Base-by-base conservation (phyloP, 2,888 invertebrate genomes). In the Perizoma affinitatum region DNA sequence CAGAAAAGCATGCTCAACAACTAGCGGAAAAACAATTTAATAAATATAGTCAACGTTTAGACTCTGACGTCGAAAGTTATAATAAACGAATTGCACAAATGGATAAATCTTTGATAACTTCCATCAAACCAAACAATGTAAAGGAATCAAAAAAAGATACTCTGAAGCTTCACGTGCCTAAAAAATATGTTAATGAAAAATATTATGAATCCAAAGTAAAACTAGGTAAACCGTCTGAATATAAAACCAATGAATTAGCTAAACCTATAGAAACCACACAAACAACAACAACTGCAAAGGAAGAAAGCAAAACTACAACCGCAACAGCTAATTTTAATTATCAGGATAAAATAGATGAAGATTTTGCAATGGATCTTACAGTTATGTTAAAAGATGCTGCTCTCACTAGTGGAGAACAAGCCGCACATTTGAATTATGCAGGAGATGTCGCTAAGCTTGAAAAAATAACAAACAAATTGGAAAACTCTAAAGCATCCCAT, bases 1-100 rank as follows among this genome's bases (percentile, higher is more conserved):
- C 92, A 83, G 88, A 90, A 83, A 87, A 93, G 80, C 83, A 90
- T 76, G 87, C 88, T 33, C 88, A 93, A 76, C 87, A 89, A 72
- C 65, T 88, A 41, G 84, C 87, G 58, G 87, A 87, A 72, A 80
- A 85, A 62, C 76, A 80, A 50, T 75, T 74, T 44, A 69, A 56
- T 34, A 82, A 81, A 67, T 78, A 80, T 61, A 72, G 69, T 54
- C 60, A 69, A 36, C 68, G 74, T 60, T 70, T 69, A 53, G 33
- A 61, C 11, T 45, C 34, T 49, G 45, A 42, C 9, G 66, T 50
- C 33, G 63, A 62, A 43, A 48, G 52, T 22, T 22, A 22, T 22
- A 22, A 1, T 22, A 22, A 22, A 22, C 22, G 22, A 22, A 22
- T 22, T 22, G 22, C 22, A 22, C 22, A 22, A 36, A 61, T 66